Evolutionary conservation across 1,140 invertebrate species (phyloP).

Genomic region (Forficula auricularia): DNA sequence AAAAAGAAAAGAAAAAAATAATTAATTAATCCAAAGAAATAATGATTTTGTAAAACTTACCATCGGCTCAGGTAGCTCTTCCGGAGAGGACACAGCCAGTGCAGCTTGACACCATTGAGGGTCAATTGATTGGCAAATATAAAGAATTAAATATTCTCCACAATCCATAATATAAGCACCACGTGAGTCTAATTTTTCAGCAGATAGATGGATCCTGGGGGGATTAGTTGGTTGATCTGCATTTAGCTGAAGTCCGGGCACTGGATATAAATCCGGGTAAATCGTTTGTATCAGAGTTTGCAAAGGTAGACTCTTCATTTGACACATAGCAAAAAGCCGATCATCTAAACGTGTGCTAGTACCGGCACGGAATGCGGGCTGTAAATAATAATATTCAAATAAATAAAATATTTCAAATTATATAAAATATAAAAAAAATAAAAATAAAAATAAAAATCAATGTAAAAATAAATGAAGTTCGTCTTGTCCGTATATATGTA

Average conservation of each 20-base stretch:
- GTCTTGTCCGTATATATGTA: too few relatives aligned
- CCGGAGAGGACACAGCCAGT: slow-evolving; percentile 43
- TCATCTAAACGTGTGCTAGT: slow-evolving; percentile 80
- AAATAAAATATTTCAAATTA: slow-evolving; percentile 4
- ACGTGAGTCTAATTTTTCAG: slow-evolving; percentile 58
- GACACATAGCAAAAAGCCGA: slow-evolving; percentile 79
- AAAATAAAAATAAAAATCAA: too few relatives aligned
- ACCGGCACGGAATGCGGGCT: slow-evolving; percentile 75
- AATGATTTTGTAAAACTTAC: slow-evolving; percentile 26
- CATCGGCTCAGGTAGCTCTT: slow-evolving; percentile 42
- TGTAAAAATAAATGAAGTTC: too few relatives aligned
- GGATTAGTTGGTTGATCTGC: slow-evolving; percentile 18
- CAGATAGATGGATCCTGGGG: slow-evolving; percentile 38
- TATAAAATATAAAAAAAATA: neutral
- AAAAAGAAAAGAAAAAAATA: slow-evolving; percentile 19
- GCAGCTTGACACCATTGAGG: slow-evolving; percentile 55
- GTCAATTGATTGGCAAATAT: slow-evolving; percentile 67
- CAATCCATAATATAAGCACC: slow-evolving; percentile 86
- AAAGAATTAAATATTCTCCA: slow-evolving; percentile 66
- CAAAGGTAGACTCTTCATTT: slow-evolving; percentile 79
- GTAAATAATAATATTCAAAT: slow-evolving; percentile 17
- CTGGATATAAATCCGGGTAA: slow-evolving; percentile 85
- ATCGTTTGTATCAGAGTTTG: slow-evolving; percentile 62
- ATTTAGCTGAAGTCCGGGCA: slow-evolving; percentile 33
- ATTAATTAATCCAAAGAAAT: slow-evolving; percentile 6